Percentiles rank a stretch among this genome's conserved stretches.
Evolutionary conservation across 2,113 vertebrate genomes (phyloP).

Genomic region (Thunnus maccoyii): DNA sequence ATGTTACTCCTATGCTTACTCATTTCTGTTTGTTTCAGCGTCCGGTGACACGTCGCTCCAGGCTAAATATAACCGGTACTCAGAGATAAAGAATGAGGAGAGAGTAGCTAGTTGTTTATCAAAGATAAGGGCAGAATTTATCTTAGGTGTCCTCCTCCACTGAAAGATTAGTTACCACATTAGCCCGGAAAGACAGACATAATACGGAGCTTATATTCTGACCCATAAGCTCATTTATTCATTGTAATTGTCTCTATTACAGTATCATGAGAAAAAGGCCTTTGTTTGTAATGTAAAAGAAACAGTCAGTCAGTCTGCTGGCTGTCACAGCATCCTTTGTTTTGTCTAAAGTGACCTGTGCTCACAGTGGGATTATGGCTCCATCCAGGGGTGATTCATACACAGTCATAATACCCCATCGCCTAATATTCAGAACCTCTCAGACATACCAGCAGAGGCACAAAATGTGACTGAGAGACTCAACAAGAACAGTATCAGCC

Average conservation of each 20-base stretch:
- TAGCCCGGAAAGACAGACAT: not conserved
- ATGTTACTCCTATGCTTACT: fast-evolving
- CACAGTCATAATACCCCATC: not conserved
- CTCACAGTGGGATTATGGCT: not conserved
- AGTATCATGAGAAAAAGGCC: not conserved
- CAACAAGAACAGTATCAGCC: too few species aligned
- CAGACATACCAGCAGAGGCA: not conserved
- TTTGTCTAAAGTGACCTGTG: not conserved
- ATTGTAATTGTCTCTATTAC: not conserved
- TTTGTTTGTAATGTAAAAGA: not conserved
- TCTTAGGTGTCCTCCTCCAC: not conserved
- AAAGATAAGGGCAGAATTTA: not conserved
- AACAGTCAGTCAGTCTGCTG: not conserved
- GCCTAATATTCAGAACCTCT: not conserved
- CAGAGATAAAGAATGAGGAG: not conserved
- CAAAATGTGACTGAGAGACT: too few species aligned
- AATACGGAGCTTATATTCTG: not conserved
- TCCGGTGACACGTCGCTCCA: constrained; percentile 59
- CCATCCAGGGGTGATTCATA: constrained; percentile 2
- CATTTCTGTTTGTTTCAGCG: not conserved
- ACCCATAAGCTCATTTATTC: not conserved
- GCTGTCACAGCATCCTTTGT: constrained; percentile 8
- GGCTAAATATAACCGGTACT: not conserved
- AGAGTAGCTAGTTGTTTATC: not conserved
- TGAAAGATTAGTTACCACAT: not conserved